These are phyloP conservation scores for Caradrina clavipalpis DNA, from an alignment of 2,888 invertebrate species.

Conservation along the genomic window DNA sequence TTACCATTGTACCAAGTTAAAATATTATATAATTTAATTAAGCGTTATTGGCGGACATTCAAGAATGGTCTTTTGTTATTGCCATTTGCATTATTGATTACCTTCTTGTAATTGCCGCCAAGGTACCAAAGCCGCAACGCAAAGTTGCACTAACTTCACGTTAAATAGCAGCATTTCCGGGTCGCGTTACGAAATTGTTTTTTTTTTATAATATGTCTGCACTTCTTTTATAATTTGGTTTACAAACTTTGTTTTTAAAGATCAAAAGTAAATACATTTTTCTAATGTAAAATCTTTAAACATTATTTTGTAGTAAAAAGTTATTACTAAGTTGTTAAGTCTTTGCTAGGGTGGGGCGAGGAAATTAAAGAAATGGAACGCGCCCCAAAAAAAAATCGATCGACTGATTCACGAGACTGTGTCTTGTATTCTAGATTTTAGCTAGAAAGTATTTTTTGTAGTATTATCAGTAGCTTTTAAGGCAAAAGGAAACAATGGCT, in stretches of 20 bases:
- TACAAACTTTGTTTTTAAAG: no score
- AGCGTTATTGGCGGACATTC: constrained; percentile 39
- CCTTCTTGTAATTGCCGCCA: constrained; percentile 72
- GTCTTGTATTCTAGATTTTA: constrained; percentile 66
- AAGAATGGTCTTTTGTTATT: constrained; percentile 41
- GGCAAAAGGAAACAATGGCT: constrained; percentile 73
- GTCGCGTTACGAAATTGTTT: constrained; percentile 24
- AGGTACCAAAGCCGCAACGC: constrained; percentile 28
- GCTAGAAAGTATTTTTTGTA: constrained; percentile 30
- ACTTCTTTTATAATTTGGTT: not conserved
- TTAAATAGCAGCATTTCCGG: constrained; percentile 38
- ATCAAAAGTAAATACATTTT: no score
- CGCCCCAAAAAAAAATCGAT: constrained; percentile 64
- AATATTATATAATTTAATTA: constrained; percentile 59
- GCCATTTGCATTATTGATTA: constrained; percentile 68
- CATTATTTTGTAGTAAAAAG: not conserved
- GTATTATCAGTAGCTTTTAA: constrained; percentile 49
- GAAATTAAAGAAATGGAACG: constrained; percentile 57
- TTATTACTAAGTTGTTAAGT: not conserved
- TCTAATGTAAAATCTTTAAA: not conserved
- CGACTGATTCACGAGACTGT: constrained; percentile 70
- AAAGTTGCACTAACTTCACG: constrained; percentile 51
- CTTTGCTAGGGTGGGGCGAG: not conserved
- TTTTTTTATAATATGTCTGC: not conserved
- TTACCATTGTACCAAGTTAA: not conserved